Evolutionary conservation across 2,888 invertebrate genomes (phyloP).

Genomic region (Apocheima hispidaria): DNA sequence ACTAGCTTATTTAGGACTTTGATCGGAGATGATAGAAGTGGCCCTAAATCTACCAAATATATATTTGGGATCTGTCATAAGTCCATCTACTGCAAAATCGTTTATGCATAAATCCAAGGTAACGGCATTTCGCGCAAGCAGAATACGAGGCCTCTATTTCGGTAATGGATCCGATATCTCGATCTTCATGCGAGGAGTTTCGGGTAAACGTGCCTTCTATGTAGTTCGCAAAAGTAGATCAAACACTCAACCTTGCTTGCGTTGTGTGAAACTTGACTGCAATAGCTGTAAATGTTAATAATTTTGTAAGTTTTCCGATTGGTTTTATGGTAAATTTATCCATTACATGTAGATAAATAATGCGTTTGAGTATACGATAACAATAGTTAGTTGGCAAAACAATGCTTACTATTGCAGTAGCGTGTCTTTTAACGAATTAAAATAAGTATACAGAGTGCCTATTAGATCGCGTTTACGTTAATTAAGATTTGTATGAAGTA

Average conservation of each 20-base stretch:
- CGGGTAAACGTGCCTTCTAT: conserved; percentile 16
- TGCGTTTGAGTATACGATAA: background rate
- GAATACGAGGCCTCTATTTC: conserved; percentile 38
- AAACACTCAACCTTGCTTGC: conserved; percentile 16
- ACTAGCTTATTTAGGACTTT: too few relatives aligned
- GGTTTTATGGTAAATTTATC: conserved; percentile 3
- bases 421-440: too few relatives aligned
- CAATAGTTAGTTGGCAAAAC: background rate
- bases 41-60: background rate
- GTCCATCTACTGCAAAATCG: conserved; percentile 4
- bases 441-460: too few relatives aligned
- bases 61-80: conserved; percentile 1
- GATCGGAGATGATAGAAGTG: too few relatives aligned
- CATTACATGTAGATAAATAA: background rate
- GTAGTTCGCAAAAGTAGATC: conserved; percentile 19
- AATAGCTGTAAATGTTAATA: conserved; percentile 15
- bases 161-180: conserved; percentile 37
- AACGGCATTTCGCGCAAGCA: conserved; percentile 12
- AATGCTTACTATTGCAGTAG: too few relatives aligned
- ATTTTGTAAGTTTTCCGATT: conserved; percentile 17
- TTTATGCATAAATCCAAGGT: conserved; percentile 35
- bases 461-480: too few relatives aligned
- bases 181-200: conserved; percentile 33
- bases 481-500: too few relatives aligned
- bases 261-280: conserved; percentile 13